Evolutionary conservation across 1,140 invertebrate genomes (phyloP).

Genomic region (Macrotrachela quadricornifera): DNA sequence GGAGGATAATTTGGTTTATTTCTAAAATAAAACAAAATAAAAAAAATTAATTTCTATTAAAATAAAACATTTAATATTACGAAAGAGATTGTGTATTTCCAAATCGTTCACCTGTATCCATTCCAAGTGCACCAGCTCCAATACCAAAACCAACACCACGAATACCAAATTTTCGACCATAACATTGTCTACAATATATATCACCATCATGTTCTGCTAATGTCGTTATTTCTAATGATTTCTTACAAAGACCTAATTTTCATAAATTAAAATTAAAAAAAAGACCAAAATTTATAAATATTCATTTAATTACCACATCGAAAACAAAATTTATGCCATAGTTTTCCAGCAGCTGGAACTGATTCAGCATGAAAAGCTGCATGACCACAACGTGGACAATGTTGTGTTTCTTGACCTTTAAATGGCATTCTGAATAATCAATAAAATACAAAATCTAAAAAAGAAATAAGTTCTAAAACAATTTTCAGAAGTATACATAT

Average conservation of each 20-base stretch:
- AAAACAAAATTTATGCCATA: background rate
- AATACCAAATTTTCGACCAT: conserved; percentile 69
- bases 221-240: conserved; percentile 75
- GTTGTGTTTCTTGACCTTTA: background rate
- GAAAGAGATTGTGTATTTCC: conserved; percentile 14
- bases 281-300: too few species aligned
- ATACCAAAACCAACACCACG: conserved; percentile 89
- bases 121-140: conserved; percentile 84
- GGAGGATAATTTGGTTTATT: too few species aligned
- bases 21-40: too few species aligned
- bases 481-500: too few species aligned
- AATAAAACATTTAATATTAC: too few species aligned
- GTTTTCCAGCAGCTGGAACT: background rate
- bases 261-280: too few species aligned
- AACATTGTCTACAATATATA: conserved; percentile 79
- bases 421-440: background rate
- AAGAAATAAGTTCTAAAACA: too few species aligned
- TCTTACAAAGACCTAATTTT: conserved; percentile 68
- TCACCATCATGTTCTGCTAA: conserved; percentile 74
- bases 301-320: conserved; percentile 21
- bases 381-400: background rate
- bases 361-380: background rate
- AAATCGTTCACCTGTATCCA: conserved; percentile 39
- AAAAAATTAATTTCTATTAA: too few species aligned
- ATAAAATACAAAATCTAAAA: too few species aligned